Base-by-base conservation (phyloP, 2,888 invertebrate genomes). In the Latrodectus hesperus region DNA sequence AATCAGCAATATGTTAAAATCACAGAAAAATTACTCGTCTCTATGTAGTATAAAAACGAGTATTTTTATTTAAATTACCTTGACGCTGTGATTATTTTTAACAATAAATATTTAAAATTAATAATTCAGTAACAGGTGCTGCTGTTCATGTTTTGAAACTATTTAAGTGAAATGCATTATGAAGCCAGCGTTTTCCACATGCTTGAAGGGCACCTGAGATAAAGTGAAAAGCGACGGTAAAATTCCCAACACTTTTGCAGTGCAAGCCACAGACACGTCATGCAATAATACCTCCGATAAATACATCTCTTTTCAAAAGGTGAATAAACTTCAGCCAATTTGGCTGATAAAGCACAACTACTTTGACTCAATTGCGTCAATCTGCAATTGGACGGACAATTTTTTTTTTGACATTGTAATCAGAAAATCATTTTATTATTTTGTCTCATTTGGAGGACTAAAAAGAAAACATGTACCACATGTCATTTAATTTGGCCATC, bases 231-330 rank as follows among this genome's bases (percentile, higher is more conserved):
- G 22, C n/a, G 49, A 4, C 38, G 38, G 38, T 0, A 52, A 26
- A 78, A 70, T 70, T 70, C 70, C 17, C n/a, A 67, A 77, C 70
- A 17, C 22, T 17, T 68, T 68, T 12, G 11, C 67, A 26, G 10
- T 60, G n/a, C 22, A n/a, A 22, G 12, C 12, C 17, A 17, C 22
- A 17, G 55, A 26, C 70, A 22, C 78, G 78, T 78, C 78, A 78
- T 55, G 68, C 52, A 53, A 64, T 49, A 74, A 68, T 74, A 73
- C 60, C 65, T 12, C 12, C 55, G 68, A 75, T 74, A 74, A 74
- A 82, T 82, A 74, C 67, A 67, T 82, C 60, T 60, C 74, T 67
- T 68, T 65, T 26, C 26, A 73, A 80, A 74, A 82, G 81, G 81
- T 82, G 74, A 82, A 82, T 82, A 82, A 82, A 68, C 81, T 67